Evolutionary conservation across 1,140 invertebrate species (phyloP).

Genomic region (Psix sp.): DNA sequence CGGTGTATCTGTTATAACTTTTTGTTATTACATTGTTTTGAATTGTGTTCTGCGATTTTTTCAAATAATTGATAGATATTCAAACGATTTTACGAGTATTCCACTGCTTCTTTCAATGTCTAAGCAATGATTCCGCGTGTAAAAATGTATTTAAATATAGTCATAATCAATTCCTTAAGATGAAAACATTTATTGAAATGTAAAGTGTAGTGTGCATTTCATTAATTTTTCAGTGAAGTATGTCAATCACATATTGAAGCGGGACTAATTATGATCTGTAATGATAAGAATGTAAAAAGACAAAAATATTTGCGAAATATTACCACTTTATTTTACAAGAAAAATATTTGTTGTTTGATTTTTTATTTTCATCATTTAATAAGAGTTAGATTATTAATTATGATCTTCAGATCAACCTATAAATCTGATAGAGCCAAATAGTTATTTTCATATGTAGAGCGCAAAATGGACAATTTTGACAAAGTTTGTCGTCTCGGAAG

Average conservation of each 20-base stretch:
- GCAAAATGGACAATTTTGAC: too few species aligned
- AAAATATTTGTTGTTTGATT: background rate
- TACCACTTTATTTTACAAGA: conserved; percentile 1
- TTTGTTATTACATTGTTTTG: conserved; percentile 19
- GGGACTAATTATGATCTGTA: conserved; percentile 19
- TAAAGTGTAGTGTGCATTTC: conserved; percentile 40
- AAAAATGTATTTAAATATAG: conserved; percentile 56
- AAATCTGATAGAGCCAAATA: too few species aligned
- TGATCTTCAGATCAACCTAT: too few species aligned
- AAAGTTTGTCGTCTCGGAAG: too few species aligned
- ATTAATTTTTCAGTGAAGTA: conserved; percentile 37
- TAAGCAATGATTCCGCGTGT: conserved; percentile 39
- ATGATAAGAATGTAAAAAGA: conserved; percentile 29
- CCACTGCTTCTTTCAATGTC: conserved; percentile 33
- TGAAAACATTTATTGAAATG: conserved; percentile 16
- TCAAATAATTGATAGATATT: conserved; percentile 18
- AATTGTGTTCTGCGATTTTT: conserved; percentile 18
- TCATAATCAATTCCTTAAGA: conserved; percentile 19
- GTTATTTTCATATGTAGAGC: too few species aligned
- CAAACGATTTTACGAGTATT: conserved; percentile 47
- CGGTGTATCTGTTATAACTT: conserved; percentile 10
- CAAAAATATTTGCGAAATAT: conserved; percentile 14
- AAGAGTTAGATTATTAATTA: background rate
- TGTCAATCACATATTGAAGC: conserved; percentile 19
- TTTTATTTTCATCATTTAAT: background rate